Base-by-base conservation (phyloP, 23 tunicate species). In the Styela clava region DNA sequence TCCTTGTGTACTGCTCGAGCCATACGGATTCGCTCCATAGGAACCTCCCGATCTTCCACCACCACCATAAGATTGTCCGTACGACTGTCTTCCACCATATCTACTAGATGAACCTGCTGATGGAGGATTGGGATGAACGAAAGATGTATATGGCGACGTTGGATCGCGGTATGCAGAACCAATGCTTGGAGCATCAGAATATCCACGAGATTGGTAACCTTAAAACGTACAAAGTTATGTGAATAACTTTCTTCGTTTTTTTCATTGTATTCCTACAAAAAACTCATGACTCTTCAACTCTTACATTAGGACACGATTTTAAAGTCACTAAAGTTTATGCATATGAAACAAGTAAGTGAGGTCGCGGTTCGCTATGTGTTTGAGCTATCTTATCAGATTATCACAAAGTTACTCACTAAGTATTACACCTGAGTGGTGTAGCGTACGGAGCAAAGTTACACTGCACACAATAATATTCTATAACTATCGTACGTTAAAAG, bases 131-230 rank as follows among this genome's bases (percentile, higher is more conserved):
- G 77, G 77, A 34, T 71, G 77, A 22, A 71, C 77, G 35, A 19
- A 71, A n/a, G 77, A 71, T 21, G 77, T 3, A 34, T 30, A 71
- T 21, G 12, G 35, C 3, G 35, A 25, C 21, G 52, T 18, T 5
- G 81, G 81, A 76, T 76, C 65, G 24, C 81, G 81, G 0, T 76
- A 76, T 9, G 65, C 62, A 35, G 81, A 76, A 25, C 81, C 81
- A 76, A 76, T 76, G 62, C 62, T 44, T 76, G 65, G 19, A 5
- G 37, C 77, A 26, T 34, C 77, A 67, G 71, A 29, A 67, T 67
- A 67, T 27, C 71, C 31, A 27, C 30, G 30, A 29, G 31, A 67
- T 67, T 29, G 71, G 71, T 67, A 25, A 67, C 71, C 71, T 67
- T 67, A 1, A 67, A 25, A 67, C 31, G 71, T 29, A 67, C 56